Evolutionary conservation across 2,113 vertebrate species (phyloP), one percentile per base, ranked within the genome.

Genomic region (Brachyhypopomus occidentalis): DNA sequence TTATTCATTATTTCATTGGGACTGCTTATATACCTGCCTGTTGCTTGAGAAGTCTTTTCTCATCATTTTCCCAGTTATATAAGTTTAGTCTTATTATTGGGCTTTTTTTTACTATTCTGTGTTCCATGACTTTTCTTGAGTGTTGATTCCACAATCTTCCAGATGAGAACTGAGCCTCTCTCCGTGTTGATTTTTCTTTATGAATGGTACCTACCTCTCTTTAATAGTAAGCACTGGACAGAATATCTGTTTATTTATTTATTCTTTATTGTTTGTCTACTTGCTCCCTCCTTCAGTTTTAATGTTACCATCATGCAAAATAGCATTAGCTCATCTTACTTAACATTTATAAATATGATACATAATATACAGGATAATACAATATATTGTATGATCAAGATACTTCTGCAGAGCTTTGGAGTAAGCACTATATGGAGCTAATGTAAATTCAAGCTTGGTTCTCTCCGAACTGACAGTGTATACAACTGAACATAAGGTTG

Each of bases 91-190:
- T n/a, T n/a, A n/a, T n/a, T n/a, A n/a, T n/a, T n/a, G n/a, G n/a
- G n/a, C n/a, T n/a, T n/a, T n/a, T n/a, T n/a, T n/a, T n/a, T n/a
- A n/a, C n/a, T n/a, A n/a, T n/a, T n/a, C n/a, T n/a, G n/a, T n/a
- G n/a, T n/a, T n/a, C n/a, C n/a, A n/a, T n/a, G n/a, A n/a, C 56
- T 82, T 88, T 87, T 90, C 77, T 83, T 88, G 86, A 88, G 75
- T 88, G 87, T 88, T 85, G 82, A 86, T 75, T 59, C 71, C 45
- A 58, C 89, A 86, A 89, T 88, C 83, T 52, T 27, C 77, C 88
- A 91, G 89, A 90, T 90, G 84, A 89, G 84, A 48, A 60, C 45
- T 77, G 66, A 3, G 52, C 34, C 84, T 77, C n/a, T 81, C 84
- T 60, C 63, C 79, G 36, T 74, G 34, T n/a, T n/a, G n/a, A n/a